Evolutionary conservation across 2,888 invertebrate species (phyloP), one percentile per base, ranked within the genome.

Genomic region (Drosophila suboccidentalis): DNA sequence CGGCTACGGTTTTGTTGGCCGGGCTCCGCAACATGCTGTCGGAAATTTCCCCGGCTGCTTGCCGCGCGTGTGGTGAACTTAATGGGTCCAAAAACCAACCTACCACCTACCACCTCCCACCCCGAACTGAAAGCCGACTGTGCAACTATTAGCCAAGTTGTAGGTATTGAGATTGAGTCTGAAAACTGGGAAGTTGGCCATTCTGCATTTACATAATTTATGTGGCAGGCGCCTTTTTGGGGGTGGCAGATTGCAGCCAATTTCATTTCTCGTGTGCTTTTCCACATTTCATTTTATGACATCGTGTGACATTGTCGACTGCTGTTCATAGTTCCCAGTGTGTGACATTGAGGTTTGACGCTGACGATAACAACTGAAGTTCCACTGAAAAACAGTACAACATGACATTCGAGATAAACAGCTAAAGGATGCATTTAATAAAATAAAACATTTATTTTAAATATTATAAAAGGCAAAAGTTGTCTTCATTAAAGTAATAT

Each of bases 131-230:
- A 22, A 55, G 43, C 39, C 32, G 15, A 60, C 41, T 47, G 54
- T 65, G 58, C 38, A 46, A 80, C 80, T 86, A 86, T 80, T 63
- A 75, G 66, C 68, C 60, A 65, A 76, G 50, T 49, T 77, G 44
- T 58, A 72, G 51, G 34, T 51, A 68, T 59, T 54, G 58, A 44
- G 81, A 62, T 69, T 61, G 47, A 11, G 26, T 26, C 26, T 26
- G 26, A 38, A 38, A 15, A 39, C 26, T 22, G 6, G 50, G 8
- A 39, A 41, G 41, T 17, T 22, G 32, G 61, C 43, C 62, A 53
- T 73, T 72, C 67, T 59, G 80, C 79, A 91, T 91, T 91, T 89
- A 83, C 91, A 91, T 91, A 91, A 91, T 91, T 90, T 91, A 91
- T 91, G 43, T 75, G 39, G 57, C 62, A n/a, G 62, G 19, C 55